These are phyloP conservation scores for Taenaris catops DNA, from an alignment of 2,888 invertebrate genomes.

Conservation along the genomic window DNA sequence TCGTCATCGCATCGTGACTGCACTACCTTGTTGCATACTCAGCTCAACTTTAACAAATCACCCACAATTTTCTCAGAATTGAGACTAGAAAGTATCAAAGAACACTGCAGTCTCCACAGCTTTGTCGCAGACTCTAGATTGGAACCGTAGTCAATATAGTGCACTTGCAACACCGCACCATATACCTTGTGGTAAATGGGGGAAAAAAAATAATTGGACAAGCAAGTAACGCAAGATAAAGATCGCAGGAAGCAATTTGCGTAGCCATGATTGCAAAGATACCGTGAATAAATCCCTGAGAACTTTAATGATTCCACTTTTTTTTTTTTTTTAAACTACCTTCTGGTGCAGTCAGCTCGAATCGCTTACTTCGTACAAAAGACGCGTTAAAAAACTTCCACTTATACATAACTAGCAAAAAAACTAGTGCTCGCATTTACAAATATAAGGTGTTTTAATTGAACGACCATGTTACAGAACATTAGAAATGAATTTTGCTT, in stretches of 20 bases:
- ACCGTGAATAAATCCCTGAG: constrained; percentile 5
- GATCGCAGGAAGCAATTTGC: constrained; percentile 20
- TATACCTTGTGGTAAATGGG: too few species aligned
- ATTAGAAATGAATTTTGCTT: too few species aligned
- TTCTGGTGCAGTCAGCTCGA: not conserved
- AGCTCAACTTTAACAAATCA: constrained; percentile 18
- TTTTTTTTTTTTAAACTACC: too few species aligned
- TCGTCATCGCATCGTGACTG: constrained; percentile 46
- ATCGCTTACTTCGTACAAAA: not conserved
- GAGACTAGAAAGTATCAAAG: constrained; percentile 17
- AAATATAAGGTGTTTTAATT: too few species aligned
- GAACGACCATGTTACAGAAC: too few species aligned
- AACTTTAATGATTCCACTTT: constrained; percentile 8
- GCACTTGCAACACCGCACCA: too few species aligned
- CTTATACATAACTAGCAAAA: too few species aligned
- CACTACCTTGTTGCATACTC: constrained; percentile 18
- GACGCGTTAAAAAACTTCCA: constrained; percentile 1
- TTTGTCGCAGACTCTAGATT: constrained; percentile 17
- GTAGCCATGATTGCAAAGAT: constrained; percentile 10
- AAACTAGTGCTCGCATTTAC: too few species aligned
- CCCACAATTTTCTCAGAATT: constrained; percentile 18
- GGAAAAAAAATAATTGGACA: constrained; percentile 9
- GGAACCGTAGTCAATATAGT: constrained; percentile 24
- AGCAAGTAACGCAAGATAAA: constrained; percentile 10
- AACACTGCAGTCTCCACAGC: constrained; percentile 18